Percentiles rank a stretch among this genome's conserved stretches.
phyloP scores from a whole-genome alignment of 1,140 invertebrate genomes.

The Microplitis demolitor region DNA sequence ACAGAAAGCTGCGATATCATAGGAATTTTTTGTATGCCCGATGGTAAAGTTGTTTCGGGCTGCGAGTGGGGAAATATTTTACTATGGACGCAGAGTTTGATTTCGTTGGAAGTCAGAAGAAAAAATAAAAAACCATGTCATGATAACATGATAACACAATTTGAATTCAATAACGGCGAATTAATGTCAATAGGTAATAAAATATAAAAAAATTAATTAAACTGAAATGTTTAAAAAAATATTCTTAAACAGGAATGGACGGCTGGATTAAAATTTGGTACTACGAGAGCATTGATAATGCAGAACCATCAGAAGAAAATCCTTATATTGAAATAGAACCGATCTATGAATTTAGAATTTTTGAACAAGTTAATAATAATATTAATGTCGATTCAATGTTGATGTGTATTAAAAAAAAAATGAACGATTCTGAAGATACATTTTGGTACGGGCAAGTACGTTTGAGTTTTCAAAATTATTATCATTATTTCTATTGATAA shows the following conservation, averaged over 20 bases:
- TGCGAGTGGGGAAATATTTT: slow-evolving; percentile 89
- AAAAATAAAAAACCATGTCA: slow-evolving; percentile 77
- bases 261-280: slow-evolving; percentile 86
- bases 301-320: slow-evolving; percentile 77
- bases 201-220: not conserved
- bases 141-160: slow-evolving; percentile 71
- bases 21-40: slow-evolving; percentile 80
- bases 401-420: slow-evolving; percentile 64
- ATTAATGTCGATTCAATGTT: slow-evolving; percentile 53
- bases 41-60: slow-evolving; percentile 86
- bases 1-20: slow-evolving; percentile 88
- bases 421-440: slow-evolving; percentile 54
- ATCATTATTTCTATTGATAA: too few species aligned
- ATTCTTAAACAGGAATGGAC: slow-evolving; percentile 66
- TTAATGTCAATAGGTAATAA: slow-evolving; percentile 64
- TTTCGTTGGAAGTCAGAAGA: slow-evolving; percentile 79
- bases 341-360: slow-evolving; percentile 74
- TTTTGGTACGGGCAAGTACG: slow-evolving; percentile 78
- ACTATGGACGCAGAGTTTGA: slow-evolving; percentile 85
- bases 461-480: not conserved
- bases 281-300: slow-evolving; percentile 83
- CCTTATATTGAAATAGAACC: slow-evolving; percentile 83
- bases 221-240: not conserved
- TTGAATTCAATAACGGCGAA: slow-evolving; percentile 71
- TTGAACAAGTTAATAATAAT: slow-evolving; percentile 41